These are phyloP conservation scores for Tragulus kanchil DNA, from an alignment of 2,113 vertebrate species.

Conservation along the genomic window DNA sequence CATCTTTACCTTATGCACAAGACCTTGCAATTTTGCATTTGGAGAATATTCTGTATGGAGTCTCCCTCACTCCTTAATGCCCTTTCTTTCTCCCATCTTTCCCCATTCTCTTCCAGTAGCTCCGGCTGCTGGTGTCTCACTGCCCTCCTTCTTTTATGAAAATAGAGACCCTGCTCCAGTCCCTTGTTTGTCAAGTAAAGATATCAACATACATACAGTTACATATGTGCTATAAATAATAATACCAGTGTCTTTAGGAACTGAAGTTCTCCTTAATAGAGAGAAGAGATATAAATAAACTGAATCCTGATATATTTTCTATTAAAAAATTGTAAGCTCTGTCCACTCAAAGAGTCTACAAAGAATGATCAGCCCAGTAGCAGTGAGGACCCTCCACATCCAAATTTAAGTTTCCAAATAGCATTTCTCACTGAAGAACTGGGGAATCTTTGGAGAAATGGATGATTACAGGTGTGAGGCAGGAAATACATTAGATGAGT, in stretches of 20 bases:
- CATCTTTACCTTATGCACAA: not conserved
- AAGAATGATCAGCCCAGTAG: not conserved
- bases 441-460: not conserved
- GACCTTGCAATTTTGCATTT: not conserved
- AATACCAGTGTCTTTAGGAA: not conserved
- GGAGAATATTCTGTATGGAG: not conserved
- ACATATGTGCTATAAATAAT: not conserved
- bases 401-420: not conserved
- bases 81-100: not conserved
- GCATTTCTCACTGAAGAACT: not conserved
- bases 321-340: not conserved
- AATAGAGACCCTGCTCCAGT: not conserved
- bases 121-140: not conserved
- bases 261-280: not conserved
- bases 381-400: not conserved
- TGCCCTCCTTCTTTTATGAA: not conserved
- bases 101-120: not conserved
- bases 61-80: not conserved
- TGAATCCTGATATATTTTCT: not conserved
- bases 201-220: not conserved
- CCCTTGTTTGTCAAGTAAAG: not conserved
- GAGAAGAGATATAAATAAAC: not conserved
- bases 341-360: not conserved
- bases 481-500: not conserved
- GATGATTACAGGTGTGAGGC: not conserved